Evolutionary conservation across 2,113 vertebrate species (phyloP).

Genomic region (Actenoides lindsayi): DNA sequence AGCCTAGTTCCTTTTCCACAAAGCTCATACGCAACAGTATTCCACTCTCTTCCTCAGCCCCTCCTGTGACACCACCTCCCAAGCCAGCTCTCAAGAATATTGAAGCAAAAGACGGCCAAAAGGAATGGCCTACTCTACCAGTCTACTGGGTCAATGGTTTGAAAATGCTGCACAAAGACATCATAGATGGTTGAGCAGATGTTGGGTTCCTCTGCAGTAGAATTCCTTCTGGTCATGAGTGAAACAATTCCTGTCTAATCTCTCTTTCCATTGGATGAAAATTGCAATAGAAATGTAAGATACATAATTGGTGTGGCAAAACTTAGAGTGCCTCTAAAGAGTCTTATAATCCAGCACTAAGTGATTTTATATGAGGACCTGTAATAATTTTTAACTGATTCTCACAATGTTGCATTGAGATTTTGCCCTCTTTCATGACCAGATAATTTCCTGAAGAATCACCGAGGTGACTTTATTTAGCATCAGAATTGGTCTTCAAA

Average conservation of each 20-base stretch:
- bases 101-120: neutral
- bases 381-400: neutral
- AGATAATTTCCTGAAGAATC: neutral
- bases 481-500: neutral
- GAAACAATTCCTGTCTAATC: neutral
- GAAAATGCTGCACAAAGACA: neutral
- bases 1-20: neutral
- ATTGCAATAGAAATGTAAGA: neutral
- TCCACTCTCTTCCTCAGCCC: neutral
- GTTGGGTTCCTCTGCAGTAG: neutral
- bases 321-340: neutral
- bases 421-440: neutral
- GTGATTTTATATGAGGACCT: neutral
- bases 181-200: neutral
- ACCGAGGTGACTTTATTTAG: neutral
- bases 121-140: neutral
- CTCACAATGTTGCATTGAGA: neutral
- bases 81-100: neutral
- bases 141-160: neutral
- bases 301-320: neutral
- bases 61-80: neutral
- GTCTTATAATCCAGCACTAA: neutral
- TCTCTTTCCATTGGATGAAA: neutral
- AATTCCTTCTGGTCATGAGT: neutral
- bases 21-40: neutral